Percentiles rank a stretch among this genome's conserved stretches.
phyloP scores from a whole-genome alignment of 1,140 invertebrate species.

The Megalonaias nervosa region DNA sequence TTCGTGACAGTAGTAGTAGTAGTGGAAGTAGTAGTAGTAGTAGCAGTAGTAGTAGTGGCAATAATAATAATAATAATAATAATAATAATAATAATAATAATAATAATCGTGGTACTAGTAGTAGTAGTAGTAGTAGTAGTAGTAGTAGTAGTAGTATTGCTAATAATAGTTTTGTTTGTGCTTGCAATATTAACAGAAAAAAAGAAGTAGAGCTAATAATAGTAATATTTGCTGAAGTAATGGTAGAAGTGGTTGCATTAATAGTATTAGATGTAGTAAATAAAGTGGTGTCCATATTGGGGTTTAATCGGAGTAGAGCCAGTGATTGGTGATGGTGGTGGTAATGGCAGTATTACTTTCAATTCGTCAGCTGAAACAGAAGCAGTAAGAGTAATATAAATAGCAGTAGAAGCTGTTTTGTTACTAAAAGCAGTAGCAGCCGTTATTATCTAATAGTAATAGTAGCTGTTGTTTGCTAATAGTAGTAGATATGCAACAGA shows the following conservation, averaged over 20 bases:
- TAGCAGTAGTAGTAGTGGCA: conserved; percentile 11
- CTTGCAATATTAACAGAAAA: conserved; percentile 7
- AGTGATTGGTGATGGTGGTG: conserved; percentile 20
- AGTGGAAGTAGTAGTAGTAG: conserved; percentile 8
- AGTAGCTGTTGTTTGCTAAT: too few species aligned
- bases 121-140: conserved; percentile 18
- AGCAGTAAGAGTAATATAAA: conserved; percentile 20
- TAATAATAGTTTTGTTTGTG: conserved; percentile 2
- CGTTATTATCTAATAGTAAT: not conserved
- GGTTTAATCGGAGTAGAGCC: conserved; percentile 3
- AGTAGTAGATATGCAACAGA: too few species aligned
- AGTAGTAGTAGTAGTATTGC: conserved; percentile 9
- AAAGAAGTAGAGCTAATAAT: not conserved
- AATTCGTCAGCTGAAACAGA: conserved; percentile 9
- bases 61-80: conserved; percentile 11
- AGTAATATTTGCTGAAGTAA: conserved; percentile 3
- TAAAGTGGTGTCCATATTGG: conserved; percentile 18
- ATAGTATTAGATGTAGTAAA: conserved; percentile 28
- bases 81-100: conserved; percentile 23
- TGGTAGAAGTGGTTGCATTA: conserved; percentile 22
- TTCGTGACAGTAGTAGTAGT: not conserved
- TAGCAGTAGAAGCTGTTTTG: conserved; percentile 30
- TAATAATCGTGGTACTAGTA: conserved; percentile 13
- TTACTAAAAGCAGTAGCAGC: not conserved
- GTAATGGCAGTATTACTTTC: conserved; percentile 19